phyloP scores from a whole-genome alignment of 2,113 vertebrate genomes.

The Saimiri boliviensis region DNA sequence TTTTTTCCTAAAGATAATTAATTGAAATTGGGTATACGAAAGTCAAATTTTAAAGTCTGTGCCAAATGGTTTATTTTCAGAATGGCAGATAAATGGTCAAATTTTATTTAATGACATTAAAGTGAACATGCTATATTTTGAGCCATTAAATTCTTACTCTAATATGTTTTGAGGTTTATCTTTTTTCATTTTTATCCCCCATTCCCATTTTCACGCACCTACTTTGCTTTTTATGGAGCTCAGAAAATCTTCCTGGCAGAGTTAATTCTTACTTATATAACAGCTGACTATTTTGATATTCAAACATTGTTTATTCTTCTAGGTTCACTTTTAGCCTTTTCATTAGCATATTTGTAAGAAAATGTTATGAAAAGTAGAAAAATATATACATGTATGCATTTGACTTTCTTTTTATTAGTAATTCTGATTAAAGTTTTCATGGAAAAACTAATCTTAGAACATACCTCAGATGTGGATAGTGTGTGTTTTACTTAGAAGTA shows the following conservation, averaged over 20 bases:
- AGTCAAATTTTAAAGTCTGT: background rate
- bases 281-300: background rate
- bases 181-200: background rate
- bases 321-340: background rate
- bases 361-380: background rate
- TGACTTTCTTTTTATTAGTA: background rate
- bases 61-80: constrained; percentile 7
- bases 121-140: background rate
- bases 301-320: background rate
- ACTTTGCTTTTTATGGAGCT: background rate
- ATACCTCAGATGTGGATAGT: background rate
- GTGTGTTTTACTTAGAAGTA: background rate
- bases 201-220: background rate
- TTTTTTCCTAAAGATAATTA: background rate
- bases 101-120: background rate
- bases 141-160: background rate
- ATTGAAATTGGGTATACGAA: background rate
- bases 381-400: background rate
- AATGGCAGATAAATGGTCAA: background rate
- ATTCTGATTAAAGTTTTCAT: constrained; percentile 29
- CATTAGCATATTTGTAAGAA: background rate
- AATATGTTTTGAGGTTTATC: background rate
- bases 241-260: background rate
- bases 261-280: background rate
- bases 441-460: background rate